Evolutionary conservation across 1,140 invertebrate genomes (phyloP).

Genomic region (Drosophila bocqueti): DNA sequence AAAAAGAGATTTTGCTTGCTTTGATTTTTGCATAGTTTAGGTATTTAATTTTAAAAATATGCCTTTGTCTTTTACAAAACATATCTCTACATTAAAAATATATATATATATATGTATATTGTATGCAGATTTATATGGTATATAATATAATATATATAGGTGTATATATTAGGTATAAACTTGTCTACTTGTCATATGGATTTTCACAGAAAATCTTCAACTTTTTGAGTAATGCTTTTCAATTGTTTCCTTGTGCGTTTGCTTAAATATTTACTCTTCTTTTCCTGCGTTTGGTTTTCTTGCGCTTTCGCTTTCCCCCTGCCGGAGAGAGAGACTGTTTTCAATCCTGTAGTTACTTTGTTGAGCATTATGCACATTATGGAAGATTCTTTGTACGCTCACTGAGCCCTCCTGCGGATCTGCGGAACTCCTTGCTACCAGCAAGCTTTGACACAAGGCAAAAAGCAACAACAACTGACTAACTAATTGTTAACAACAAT

Average conservation of each 20-base stretch:
- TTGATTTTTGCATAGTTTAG: conserved; percentile 57
- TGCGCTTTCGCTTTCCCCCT: conserved; percentile 49
- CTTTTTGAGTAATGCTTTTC: conserved; percentile 80
- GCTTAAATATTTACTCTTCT: conserved; percentile 27
- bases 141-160: conserved; percentile 64
- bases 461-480: conserved; percentile 60
- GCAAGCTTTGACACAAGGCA: conserved; percentile 53
- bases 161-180: conserved; percentile 79
- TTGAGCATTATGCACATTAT: conserved; percentile 73
- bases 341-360: conserved; percentile 50
- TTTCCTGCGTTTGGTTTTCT: conserved; percentile 21
- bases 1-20: conserved; percentile 6
- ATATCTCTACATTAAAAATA: conserved; percentile 84
- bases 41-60: conserved; percentile 80
- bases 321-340: conserved; percentile 31
- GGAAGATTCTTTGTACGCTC: conserved; percentile 68
- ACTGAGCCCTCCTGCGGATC: conserved; percentile 23
- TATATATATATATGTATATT: conserved; percentile 63
- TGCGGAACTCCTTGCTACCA: conserved; percentile 32
- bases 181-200: conserved; percentile 77
- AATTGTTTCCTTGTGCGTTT: conserved; percentile 71
- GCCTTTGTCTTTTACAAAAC: conserved; percentile 82
- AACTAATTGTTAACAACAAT: conserved; percentile 72
- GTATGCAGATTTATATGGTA: conserved; percentile 71
- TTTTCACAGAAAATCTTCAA: conserved; percentile 84